Conservation (phyloP, 2,888 invertebrate genomes). For the Fabriciana adippe region DNA sequence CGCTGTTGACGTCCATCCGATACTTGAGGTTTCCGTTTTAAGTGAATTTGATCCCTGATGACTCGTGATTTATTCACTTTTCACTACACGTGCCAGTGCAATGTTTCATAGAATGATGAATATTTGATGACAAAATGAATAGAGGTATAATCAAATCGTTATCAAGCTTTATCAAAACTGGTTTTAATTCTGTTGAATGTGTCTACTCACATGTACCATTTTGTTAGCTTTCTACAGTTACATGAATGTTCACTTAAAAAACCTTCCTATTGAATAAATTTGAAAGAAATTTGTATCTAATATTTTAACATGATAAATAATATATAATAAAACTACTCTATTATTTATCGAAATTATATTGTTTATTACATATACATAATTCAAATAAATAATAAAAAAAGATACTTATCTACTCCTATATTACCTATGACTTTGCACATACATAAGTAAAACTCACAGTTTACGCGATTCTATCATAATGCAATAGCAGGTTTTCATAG, state of each 20-base stretch:
- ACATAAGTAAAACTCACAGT: background rate
- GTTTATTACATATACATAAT: no score
- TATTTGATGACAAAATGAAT: background rate
- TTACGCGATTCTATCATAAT: background rate
- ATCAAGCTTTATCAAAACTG: slow-evolving; percentile 9
- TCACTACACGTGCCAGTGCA: background rate
- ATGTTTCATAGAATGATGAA: background rate
- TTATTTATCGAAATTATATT: no score
- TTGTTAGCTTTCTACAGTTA: slow-evolving; percentile 17
- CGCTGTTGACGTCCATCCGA: background rate
- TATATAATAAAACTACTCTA: no score
- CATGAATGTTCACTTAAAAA: slow-evolving; percentile 3
- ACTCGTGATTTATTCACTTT: background rate
- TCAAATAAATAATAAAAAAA: no score
- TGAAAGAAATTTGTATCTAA: no score
- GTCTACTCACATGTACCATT: slow-evolving; percentile 16
- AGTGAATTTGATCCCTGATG: background rate
- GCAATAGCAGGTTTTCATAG: background rate
- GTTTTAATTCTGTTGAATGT: slow-evolving; percentile 13
- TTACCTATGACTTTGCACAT: background rate
- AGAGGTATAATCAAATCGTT: slow-evolving; percentile 8
- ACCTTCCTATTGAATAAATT: background rate
- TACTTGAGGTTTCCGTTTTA: slow-evolving; percentile 1
- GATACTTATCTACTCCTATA: no score
- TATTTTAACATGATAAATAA: no score